Evolutionary conservation across 1,140 invertebrate genomes (phyloP).

Genomic region (Drosophila orena): DNA sequence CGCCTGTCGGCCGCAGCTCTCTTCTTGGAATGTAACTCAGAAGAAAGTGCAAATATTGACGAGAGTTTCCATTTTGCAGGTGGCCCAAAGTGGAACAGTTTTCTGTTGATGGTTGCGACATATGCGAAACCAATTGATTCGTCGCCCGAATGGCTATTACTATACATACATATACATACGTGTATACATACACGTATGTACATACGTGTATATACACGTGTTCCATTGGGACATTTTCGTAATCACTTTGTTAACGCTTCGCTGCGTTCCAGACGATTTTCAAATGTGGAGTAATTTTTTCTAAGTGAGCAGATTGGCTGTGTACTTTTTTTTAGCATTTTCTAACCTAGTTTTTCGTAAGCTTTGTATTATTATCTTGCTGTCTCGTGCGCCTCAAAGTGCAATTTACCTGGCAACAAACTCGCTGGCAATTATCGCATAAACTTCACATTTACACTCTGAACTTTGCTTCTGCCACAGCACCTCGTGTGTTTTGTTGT

Average conservation of each 20-base stretch:
- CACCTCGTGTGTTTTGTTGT: constrained; percentile 29
- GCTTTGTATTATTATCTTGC: constrained; percentile 20
- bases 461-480: constrained; percentile 52
- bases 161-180: background rate
- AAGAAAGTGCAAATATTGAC: constrained; percentile 78
- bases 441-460: constrained; percentile 73
- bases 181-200: constrained; percentile 1
- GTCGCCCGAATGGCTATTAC: constrained; percentile 15
- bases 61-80: constrained; percentile 46
- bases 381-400: constrained; percentile 17
- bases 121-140: constrained; percentile 67
- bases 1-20: background rate
- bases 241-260: constrained; percentile 66
- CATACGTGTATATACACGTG: constrained; percentile 7
- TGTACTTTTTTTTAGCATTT: background rate
- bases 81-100: constrained; percentile 47
- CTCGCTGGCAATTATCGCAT: constrained; percentile 55
- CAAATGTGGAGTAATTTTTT: constrained; percentile 18
- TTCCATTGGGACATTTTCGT: constrained; percentile 46
- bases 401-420: constrained; percentile 34
- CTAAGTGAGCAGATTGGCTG: constrained; percentile 20
- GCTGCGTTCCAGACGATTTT: constrained; percentile 35
- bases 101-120: constrained; percentile 33
- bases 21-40: constrained; percentile 40
- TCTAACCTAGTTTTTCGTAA: constrained; percentile 7